Conservation (phyloP, 2,888 invertebrate genomes). For the Macaria liturata region DNA sequence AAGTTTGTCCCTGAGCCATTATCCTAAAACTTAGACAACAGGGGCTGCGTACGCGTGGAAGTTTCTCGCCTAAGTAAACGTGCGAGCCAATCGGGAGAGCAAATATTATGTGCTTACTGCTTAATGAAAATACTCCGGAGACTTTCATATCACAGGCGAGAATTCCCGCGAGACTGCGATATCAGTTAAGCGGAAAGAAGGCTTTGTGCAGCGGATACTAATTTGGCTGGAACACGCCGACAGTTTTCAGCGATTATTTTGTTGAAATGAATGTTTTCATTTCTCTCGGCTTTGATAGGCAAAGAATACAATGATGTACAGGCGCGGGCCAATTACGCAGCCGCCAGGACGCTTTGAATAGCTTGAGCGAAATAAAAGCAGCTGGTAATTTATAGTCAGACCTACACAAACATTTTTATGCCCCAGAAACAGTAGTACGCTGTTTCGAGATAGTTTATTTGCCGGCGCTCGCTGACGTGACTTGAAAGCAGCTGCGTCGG, state of each 20-base stretch:
- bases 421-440: not conserved
- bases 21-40: conserved; percentile 31
- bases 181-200: conserved; percentile 15
- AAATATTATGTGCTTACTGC: conserved; percentile 22
- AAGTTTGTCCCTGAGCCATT: conserved; percentile 22
- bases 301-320: conserved; percentile 9
- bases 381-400: conserved; percentile 1
- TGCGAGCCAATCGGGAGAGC: conserved; percentile 25
- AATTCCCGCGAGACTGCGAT: conserved; percentile 7
- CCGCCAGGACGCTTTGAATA: not conserved
- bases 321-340: conserved; percentile 4
- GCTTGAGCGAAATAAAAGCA: not conserved
- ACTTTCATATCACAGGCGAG: not conserved
- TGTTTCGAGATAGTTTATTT: too few relatives aligned
- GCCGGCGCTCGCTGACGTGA: too few relatives aligned
- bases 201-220: conserved; percentile 14
- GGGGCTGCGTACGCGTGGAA: conserved; percentile 20
- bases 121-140: conserved; percentile 11
- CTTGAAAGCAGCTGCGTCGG: too few relatives aligned
- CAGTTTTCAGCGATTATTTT: conserved; percentile 15
- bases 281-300: conserved; percentile 12
- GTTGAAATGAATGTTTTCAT: conserved; percentile 19
- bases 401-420: not conserved
- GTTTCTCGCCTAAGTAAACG: conserved; percentile 25
- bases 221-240: conserved; percentile 7